Base-by-base conservation (phyloP, 2,797 vertebrate species). In the Leptatherina wallacei region DNA sequence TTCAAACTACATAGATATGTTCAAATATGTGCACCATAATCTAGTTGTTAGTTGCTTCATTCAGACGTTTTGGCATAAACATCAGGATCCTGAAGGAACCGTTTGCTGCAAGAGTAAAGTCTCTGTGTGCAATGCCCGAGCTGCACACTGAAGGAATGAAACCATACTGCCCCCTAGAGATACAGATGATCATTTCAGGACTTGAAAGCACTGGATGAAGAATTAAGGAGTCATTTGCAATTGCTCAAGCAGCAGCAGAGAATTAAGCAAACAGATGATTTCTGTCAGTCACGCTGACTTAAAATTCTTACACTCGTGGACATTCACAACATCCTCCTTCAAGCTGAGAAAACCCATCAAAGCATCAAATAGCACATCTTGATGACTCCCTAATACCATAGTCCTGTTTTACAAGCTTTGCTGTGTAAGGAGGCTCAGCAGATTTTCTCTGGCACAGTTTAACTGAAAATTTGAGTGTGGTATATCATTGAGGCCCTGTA, bases 111-210 rank as follows among this genome's bases (percentile, higher is more conserved):
- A 71, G 47, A 80, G 62, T 38, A 68, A 70, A 71, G 54, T 65
- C 75, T 80, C 35, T 63, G 62, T 2, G 30, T 78, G 86, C 71
- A 80, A 87, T 55, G 27, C 61, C 71, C 89, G 80, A 77, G 61
- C 35, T 16, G 54, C 4, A 3, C 20, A 29, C n/a, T 2, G 0
- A 0, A 60, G 16, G 27, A 20, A 60, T 89, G 88, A 71, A 85
- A 4, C 88, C 82, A 90, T 30, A 90, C 81, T 91, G 90, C 91
- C 91, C 85, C 88, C 91, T 89, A 65, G 71, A 87, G 90, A 51
- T 42, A 3, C 10, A 80, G 0, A 33, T 2, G 49, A 12, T 72
- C 65, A 52, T 47, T 12, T 40, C 3, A 27, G 10, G n/a, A 64
- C n/a, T 20, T 2, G 6, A 7, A 18, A 44, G 14, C 12, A 61